phyloP scores from a whole-genome alignment of 2,888 invertebrate species.

The Limenitis camilla region DNA sequence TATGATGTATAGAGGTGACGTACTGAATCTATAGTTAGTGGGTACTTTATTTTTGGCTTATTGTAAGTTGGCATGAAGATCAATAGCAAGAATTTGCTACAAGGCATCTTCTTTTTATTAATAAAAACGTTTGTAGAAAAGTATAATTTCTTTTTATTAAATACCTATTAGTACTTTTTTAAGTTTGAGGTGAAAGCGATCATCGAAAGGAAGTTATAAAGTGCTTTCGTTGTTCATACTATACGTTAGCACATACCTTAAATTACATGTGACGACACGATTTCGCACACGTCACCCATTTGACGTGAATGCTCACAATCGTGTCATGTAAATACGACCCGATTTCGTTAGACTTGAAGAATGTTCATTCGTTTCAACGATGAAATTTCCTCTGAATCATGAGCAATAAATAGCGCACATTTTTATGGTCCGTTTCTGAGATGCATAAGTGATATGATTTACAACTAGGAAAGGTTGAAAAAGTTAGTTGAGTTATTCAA shows the following conservation, averaged over 20 bases:
- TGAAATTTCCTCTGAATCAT: constrained; percentile 31
- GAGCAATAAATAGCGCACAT: constrained; percentile 31
- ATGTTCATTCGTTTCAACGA: constrained; percentile 25
- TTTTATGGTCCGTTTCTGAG: constrained; percentile 28
- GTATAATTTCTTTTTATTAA: no score
- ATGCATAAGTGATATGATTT: constrained; percentile 24
- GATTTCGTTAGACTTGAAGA: constrained; percentile 24
- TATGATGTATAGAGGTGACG: no score
- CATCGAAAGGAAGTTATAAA: no score
- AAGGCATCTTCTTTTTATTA: no score
- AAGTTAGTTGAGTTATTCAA: constrained; percentile 3
- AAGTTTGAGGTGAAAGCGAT: no score
- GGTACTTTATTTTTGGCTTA: no score
- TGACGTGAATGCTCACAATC: constrained; percentile 22
- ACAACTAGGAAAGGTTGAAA: constrained; percentile 16
- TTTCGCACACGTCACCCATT: constrained; percentile 33
- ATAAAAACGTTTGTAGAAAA: no score
- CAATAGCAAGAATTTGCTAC: no score
- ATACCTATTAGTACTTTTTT: no score
- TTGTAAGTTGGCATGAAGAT: no score
- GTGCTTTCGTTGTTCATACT: no score
- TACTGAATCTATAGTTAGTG: no score
- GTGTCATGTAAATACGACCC: constrained; percentile 26
- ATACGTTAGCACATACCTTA: constrained; percentile 33
- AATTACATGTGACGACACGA: constrained; percentile 44